A percentile compares a stretch with the other conserved stretches of the same genome.
Evolutionary conservation across 2,888 invertebrate species (phyloP).

Genomic region (Hypselothyrea guttata): DNA sequence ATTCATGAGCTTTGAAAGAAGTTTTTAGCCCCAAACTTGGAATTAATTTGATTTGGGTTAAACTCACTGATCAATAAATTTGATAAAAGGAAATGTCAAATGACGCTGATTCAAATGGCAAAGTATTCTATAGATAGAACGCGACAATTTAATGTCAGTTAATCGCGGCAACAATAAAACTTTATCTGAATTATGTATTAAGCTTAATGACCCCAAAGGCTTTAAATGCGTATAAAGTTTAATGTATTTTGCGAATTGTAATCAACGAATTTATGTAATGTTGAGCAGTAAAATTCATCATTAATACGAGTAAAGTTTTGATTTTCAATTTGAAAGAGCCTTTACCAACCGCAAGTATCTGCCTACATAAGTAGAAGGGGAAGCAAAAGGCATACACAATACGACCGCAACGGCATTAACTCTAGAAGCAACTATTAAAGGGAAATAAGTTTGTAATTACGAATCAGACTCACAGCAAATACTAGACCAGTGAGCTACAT

Average conservation of each 20-base stretch:
- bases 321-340: conserved; percentile 1
- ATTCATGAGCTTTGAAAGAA: conserved; percentile 44
- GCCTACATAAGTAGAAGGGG: neutral
- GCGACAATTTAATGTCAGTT: too few species aligned
- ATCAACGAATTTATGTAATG: too few species aligned
- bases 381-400: conserved; percentile 12
- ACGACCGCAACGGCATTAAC: conserved; percentile 53
- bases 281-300: too few species aligned
- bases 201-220: too few species aligned
- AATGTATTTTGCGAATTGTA: neutral
- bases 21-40: conserved; percentile 15
- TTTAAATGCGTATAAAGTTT: neutral
- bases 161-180: too few species aligned
- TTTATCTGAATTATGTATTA: too few species aligned
- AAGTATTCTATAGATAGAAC: neutral
- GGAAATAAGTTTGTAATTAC: conserved; percentile 55
- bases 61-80: conserved; percentile 21
- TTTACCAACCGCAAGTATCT: neutral
- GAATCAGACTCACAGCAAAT: conserved; percentile 38
- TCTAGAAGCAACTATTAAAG: conserved; percentile 45
- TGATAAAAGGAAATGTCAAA: conserved; percentile 7
- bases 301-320: neutral
- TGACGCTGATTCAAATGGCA: neutral
- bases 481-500: conserved; percentile 3
- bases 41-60: conserved; percentile 35